Evolutionary conservation across 1,140 invertebrate species (phyloP).

Genomic region (Scaptomyza pallida): DNA sequence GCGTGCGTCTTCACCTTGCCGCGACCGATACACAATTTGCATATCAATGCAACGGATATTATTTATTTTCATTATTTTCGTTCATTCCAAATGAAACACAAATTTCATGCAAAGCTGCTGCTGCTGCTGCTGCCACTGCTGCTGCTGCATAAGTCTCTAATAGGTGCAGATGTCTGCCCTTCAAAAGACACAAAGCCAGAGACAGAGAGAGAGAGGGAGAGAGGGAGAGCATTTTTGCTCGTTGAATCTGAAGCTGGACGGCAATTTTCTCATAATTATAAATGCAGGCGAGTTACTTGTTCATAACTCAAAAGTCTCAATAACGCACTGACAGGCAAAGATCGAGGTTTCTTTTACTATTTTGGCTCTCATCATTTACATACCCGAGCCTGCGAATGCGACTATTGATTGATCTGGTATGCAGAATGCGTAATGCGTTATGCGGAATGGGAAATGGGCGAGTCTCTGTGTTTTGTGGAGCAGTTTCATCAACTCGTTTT

Average conservation of each 20-base stretch:
- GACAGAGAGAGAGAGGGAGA: neutral
- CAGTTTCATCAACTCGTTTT: slow-evolving; percentile 54
- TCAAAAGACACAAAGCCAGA: neutral
- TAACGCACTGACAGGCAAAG: slow-evolving; percentile 47
- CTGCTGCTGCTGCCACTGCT: slow-evolving; percentile 34
- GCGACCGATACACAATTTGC: slow-evolving; percentile 44
- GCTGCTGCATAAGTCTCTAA: slow-evolving; percentile 26
- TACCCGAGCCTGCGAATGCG: neutral
- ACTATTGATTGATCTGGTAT: slow-evolving; percentile 47
- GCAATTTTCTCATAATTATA: slow-evolving; percentile 58
- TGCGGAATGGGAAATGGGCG: slow-evolving; percentile 30
- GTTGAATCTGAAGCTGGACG: slow-evolving; percentile 12
- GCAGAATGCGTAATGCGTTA: slow-evolving; percentile 4
- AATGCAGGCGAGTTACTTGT: slow-evolving; percentile 44
- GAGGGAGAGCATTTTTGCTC: neutral
- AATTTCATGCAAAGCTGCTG: slow-evolving; percentile 56
- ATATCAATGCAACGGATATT: slow-evolving; percentile 64
- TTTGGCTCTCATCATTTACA: slow-evolving; percentile 35
- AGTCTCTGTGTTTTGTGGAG: slow-evolving; percentile 34
- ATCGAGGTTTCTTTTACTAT: slow-evolving; percentile 18
- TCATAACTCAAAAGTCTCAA: slow-evolving; percentile 54
- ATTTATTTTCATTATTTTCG: slow-evolving; percentile 61
- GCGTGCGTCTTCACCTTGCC: slow-evolving; percentile 38
- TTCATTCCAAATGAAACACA: slow-evolving; percentile 54
- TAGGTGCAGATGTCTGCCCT: slow-evolving; percentile 46